phyloP scores from a whole-genome alignment of 2,113 vertebrate species.

The Theristicus caerulescens region DNA sequence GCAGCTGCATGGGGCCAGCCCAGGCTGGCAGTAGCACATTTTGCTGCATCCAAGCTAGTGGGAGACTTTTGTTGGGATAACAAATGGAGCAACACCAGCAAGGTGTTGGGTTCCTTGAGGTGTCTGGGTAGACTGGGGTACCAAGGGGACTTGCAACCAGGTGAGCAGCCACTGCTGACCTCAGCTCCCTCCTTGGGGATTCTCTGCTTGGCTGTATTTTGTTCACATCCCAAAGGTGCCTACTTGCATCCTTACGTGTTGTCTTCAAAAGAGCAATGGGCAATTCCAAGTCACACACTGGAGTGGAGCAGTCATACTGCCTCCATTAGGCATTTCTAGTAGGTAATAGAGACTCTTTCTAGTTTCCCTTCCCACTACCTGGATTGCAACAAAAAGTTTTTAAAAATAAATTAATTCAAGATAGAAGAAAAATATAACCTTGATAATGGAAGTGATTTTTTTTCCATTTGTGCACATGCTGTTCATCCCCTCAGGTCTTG shows the following conservation, averaged over 20 bases:
- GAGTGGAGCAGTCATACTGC: not conserved
- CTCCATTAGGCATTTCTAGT: not conserved
- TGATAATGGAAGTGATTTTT: not conserved
- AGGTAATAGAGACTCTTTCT: not conserved
- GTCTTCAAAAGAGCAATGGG: not conserved
- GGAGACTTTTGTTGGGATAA: not conserved
- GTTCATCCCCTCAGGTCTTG: not conserved
- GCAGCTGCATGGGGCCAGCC: not conserved
- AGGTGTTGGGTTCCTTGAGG: not conserved
- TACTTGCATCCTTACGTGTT: not conserved
- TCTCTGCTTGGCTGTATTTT: not conserved
- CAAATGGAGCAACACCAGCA: not conserved
- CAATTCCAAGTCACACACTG: fast-evolving
- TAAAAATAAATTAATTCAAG: not conserved
- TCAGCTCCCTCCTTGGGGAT: not conserved
- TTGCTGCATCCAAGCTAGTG: not conserved
- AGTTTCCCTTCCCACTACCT: not conserved
- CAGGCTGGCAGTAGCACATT: not conserved
- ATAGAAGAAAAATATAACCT: not conserved
- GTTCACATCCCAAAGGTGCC: not conserved
- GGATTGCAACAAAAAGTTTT: not conserved
- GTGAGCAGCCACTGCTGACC: not conserved
- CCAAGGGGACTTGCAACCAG: not conserved
- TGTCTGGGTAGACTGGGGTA: not conserved
- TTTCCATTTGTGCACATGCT: not conserved